These are phyloP conservation scores for Lipotes vexillifer DNA, from an alignment of 2,113 vertebrate species.

Conservation along the genomic window DNA sequence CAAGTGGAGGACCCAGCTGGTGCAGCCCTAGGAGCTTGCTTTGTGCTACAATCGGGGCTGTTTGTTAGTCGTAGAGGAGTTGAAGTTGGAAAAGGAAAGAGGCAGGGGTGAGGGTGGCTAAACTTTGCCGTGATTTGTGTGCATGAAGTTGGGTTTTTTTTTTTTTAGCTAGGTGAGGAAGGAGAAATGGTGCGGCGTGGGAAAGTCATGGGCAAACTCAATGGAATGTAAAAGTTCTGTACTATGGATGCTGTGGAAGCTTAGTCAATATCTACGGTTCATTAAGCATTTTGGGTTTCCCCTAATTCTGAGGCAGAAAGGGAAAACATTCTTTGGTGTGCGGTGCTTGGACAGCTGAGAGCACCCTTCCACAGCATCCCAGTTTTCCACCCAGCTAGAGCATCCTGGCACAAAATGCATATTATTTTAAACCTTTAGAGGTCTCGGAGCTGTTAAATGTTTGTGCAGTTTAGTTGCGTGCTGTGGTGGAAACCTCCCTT, in stretches of 20 bases:
- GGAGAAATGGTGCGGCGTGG: slow-evolving; percentile 61
- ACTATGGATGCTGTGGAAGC: slow-evolving; percentile 33
- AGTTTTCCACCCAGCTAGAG: neutral
- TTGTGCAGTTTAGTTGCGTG: slow-evolving; percentile 66
- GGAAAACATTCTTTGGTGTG: slow-evolving; percentile 33
- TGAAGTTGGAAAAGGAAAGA: slow-evolving; percentile 51
- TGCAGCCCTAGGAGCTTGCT: slow-evolving; percentile 69
- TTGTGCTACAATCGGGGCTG: slow-evolving; percentile 68
- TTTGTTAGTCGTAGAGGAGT: slow-evolving; percentile 54
- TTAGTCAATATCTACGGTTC: slow-evolving; percentile 6
- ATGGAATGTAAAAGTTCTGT: slow-evolving; percentile 68
- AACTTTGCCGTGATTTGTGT: slow-evolving; percentile 61
- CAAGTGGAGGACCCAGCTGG: slow-evolving; percentile 57
- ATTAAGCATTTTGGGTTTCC: slow-evolving; percentile 40
- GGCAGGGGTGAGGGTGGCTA: neutral
- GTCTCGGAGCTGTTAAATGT: slow-evolving; percentile 60
- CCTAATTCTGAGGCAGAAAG: slow-evolving; percentile 50
- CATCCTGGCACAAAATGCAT: slow-evolving; percentile 32
- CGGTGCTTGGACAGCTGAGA: neutral
- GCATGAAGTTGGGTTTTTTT: slow-evolving; percentile 70
- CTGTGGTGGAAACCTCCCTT: slow-evolving; percentile 56
- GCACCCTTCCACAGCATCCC: slow-evolving; percentile 10
- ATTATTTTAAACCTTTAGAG: slow-evolving; percentile 59
- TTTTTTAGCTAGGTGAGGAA: slow-evolving; percentile 37
- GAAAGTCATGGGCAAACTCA: slow-evolving; percentile 80